Evolutionary conservation across 2,797 vertebrate genomes (phyloP).

Genomic region (Fratercula arctica): DNA sequence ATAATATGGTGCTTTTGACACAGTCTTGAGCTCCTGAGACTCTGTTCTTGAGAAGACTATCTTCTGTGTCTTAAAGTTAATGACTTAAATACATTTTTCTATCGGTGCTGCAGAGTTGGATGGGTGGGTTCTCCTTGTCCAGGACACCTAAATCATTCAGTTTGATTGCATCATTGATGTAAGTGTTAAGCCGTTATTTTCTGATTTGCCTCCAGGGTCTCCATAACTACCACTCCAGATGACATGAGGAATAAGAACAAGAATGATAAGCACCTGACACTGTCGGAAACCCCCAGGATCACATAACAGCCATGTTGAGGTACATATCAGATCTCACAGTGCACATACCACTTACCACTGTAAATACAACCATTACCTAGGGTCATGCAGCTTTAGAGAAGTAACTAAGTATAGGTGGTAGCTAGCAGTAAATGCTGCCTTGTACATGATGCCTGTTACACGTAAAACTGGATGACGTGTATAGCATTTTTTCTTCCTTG

Average conservation of each 20-base stretch:
- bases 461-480: background rate
- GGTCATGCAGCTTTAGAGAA: background rate
- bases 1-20: background rate
- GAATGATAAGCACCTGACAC: constrained; percentile 1
- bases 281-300: background rate
- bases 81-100: background rate
- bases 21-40: background rate
- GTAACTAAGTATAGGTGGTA: background rate
- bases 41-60: background rate
- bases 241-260: background rate
- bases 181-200: constrained; percentile 32
- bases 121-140: background rate
- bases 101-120: background rate
- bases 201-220: constrained; percentile 15
- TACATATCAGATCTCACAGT: background rate
- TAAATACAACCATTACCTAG: background rate
- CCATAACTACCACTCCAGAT: background rate
- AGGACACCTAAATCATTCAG: background rate
- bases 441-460: background rate
- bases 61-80: background rate
- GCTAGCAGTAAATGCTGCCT: background rate
- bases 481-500: background rate
- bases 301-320: background rate
- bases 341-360: background rate
- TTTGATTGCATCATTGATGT: background rate